Conservation (phyloP, 2,888 invertebrate species). For the Drosophila diplacantha region DNA sequence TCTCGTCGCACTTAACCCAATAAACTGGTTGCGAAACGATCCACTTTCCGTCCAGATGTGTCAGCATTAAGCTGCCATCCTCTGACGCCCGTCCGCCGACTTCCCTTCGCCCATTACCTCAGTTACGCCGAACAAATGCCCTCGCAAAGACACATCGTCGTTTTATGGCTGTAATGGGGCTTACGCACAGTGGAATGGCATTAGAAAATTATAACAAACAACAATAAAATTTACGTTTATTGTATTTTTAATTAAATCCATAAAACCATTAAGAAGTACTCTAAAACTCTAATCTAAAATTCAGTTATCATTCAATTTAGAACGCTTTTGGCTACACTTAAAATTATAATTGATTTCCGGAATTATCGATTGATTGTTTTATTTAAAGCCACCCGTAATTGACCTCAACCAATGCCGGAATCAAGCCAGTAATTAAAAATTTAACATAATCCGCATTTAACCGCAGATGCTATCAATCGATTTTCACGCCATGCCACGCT, state of each 20-base stretch:
- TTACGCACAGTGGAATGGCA: conserved; percentile 30
- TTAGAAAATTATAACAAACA: no score
- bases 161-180: conserved; percentile 42
- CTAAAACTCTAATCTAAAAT: background rate
- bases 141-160: conserved; percentile 35
- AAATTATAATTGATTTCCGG: background rate
- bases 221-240: no score
- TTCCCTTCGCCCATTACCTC: conserved; percentile 30
- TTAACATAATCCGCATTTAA: conserved; percentile 18
- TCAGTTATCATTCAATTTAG: background rate
- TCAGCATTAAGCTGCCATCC: conserved; percentile 39
- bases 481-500: conserved; percentile 38
- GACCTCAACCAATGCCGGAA: conserved; percentile 12
- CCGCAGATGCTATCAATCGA: conserved; percentile 42
- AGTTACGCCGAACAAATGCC: conserved; percentile 40
- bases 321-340: no score
- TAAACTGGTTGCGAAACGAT: conserved; percentile 47
- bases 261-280: background rate
- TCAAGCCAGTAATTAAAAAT: conserved; percentile 28
- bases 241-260: no score
- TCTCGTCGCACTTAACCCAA: conserved; percentile 60
- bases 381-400: conserved; percentile 10
- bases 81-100: background rate
- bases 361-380: conserved; percentile 19
- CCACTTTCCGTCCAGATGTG: conserved; percentile 36